A percentile compares a stretch with the other conserved stretches of the same genome.
These are phyloP conservation scores for Ormyrus labotus DNA, from an alignment of 2,888 invertebrate species.

Conservation along the genomic window DNA sequence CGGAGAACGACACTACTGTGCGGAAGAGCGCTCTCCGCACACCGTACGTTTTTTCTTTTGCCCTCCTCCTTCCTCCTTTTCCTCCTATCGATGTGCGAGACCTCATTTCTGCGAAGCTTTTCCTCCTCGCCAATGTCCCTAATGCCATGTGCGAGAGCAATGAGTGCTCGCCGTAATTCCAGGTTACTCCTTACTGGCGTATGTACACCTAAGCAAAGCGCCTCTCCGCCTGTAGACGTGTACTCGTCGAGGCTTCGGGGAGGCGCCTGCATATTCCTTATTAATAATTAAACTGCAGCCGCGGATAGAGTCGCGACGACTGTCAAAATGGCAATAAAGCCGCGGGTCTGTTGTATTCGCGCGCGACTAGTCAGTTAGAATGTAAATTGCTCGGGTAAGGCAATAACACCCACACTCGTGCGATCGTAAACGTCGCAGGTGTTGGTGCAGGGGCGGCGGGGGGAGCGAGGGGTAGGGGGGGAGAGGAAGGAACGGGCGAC, in stretches of 20 bases:
- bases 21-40: neutral
- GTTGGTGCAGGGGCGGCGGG: neutral
- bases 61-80: neutral
- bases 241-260: too few species aligned
- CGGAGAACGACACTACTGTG: conserved; percentile 23
- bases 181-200: neutral
- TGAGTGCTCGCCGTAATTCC: neutral
- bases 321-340: too few species aligned
- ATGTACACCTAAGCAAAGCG: too few species aligned
- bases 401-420: neutral
- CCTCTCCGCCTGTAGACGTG: too few species aligned
- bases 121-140: neutral
- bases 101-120: conserved; percentile 29
- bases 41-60: conserved; percentile 1
- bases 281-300: too few species aligned
- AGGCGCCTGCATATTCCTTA: too few species aligned
- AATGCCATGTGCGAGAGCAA: neutral
- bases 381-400: conserved; percentile 1
- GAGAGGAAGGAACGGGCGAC: neutral
- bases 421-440: neutral
- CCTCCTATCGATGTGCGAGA: conserved; percentile 16
- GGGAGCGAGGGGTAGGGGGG: neutral
- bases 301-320: too few species aligned
- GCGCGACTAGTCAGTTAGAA: neutral
- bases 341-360: too few species aligned